Conservation (phyloP, 2,797 vertebrate species). For the Tinamus major region DNA sequence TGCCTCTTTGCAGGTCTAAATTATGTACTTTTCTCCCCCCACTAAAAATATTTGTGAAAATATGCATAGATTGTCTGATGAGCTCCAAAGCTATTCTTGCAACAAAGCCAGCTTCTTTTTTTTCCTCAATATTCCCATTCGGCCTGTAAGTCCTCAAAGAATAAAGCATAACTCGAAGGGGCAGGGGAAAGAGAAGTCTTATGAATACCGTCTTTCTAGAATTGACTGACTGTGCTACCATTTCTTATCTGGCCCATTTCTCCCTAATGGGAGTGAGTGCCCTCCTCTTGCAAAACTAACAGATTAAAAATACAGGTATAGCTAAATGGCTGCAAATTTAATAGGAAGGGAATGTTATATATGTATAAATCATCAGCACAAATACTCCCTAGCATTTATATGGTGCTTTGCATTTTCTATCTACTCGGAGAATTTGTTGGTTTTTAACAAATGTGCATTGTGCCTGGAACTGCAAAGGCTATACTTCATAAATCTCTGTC, state of each 20-base stretch:
- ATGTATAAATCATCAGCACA: slow-evolving; percentile 39
- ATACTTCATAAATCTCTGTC: slow-evolving; percentile 35
- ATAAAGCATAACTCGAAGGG: not conserved
- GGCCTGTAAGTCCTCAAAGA: not conserved
- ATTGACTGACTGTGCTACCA: rapidly evolving
- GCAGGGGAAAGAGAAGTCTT: not conserved
- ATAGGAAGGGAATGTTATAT: slow-evolving; percentile 20
- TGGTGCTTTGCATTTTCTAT: slow-evolving; percentile 37
- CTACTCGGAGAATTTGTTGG: not conserved
- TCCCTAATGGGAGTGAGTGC: slow-evolving; percentile 12
- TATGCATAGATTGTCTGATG: slow-evolving; percentile 61
- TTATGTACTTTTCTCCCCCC: slow-evolving; percentile 69
- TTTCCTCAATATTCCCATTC: not conserved
- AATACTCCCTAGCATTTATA: slow-evolving; percentile 42
- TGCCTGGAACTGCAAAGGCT: slow-evolving; percentile 1
- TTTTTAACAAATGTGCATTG: slow-evolving; percentile 27
- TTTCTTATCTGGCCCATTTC: slow-evolving; percentile 57
- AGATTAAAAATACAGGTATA: slow-evolving; percentile 30
- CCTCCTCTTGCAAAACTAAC: slow-evolving; percentile 49
- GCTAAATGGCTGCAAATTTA: slow-evolving; percentile 42
- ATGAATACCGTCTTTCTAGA: not conserved
- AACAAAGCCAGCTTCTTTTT: not conserved
- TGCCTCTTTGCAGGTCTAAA: slow-evolving; percentile 73
- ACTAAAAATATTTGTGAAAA: slow-evolving; percentile 67
- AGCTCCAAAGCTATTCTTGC: slow-evolving; percentile 65